Evolutionary conservation across 2,797 vertebrate species (phyloP), one percentile per base, ranked within the genome.

Genomic region (Periophthalmus magnuspinnatus): DNA sequence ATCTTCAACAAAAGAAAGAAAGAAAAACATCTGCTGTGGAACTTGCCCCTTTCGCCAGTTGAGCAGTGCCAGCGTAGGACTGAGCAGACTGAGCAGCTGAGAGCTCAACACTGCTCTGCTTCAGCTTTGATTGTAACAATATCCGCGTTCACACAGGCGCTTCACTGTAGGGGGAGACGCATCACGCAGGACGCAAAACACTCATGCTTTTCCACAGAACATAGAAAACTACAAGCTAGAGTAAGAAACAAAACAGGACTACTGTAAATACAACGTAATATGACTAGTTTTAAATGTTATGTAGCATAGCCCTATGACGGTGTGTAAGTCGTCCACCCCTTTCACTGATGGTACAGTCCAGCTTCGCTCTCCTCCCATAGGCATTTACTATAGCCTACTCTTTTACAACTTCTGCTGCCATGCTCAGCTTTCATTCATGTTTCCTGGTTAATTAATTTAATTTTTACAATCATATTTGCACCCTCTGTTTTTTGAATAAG

Each of bases 141-240:
- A 91, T 92, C 92, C 87, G 85, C 82, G 79, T 83, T 6, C 71
- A 74, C 70, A 69, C 67, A 19, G 66, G 72, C 84, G 84, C 74
- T 56, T 33, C 34, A 3, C 52, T 36, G 7, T n/a, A n/a, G 47
- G 60, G 45, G 61, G 41, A 5, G 47, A n/a, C 28, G 0, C 4
- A 19, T 0, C 52, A 48, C 7, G 0, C 2, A n/a, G 1, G 38
- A 6, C 1, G 14, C 0, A 3, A 38, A 5, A 5, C 2, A 0
- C 0, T 50, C 3, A 10, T 7, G 17, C 0, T 11, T 16, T 19
- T 5, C 0, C 65, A 5, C 50, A 7, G 0, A 0, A 0, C 8
- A 1, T 10, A 6, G 0, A 0, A 6, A 0, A 0, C 0, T 2
- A 5, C 0, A 36, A 0, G 14, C n/a, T 16, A 24, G 48, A 5